Evolutionary conservation across 1,140 invertebrate genomes (phyloP).

Genomic region (Drosophila albomicans): DNA sequence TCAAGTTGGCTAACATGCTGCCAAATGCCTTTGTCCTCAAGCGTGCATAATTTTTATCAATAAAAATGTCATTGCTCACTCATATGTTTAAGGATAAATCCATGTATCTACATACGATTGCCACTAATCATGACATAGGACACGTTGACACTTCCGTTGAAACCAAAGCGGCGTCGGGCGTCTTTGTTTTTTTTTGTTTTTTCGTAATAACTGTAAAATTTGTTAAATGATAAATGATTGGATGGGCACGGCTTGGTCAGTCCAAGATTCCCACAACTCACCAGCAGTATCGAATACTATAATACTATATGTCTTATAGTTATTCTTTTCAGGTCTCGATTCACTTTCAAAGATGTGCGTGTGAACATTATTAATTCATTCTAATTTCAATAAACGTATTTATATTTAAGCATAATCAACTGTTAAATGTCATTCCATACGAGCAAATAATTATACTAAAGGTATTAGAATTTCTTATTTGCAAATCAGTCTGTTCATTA

Average conservation of each 20-base stretch:
- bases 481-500: neutral
- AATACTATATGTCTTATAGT: no score
- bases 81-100: conserved; percentile 13
- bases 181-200: conserved; percentile 21
- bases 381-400: no score
- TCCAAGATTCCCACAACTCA: conserved; percentile 51
- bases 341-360: no score
- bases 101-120: conserved; percentile 39
- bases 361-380: no score
- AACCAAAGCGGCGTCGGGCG: conserved; percentile 21
- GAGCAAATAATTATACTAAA: no score
- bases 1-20: conserved; percentile 72
- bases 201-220: conserved; percentile 75
- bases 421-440: no score
- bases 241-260: conserved; percentile 31
- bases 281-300: conserved; percentile 1
- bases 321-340: no score
- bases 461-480: no score
- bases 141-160: conserved; percentile 65
- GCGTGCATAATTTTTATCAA: conserved; percentile 82
- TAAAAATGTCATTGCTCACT: conserved; percentile 48
- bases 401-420: no score
- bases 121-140: conserved; percentile 50
- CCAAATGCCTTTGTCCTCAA: conserved; percentile 50
- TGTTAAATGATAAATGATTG: conserved; percentile 65